Conservation (phyloP, 1,140 invertebrate genomes). For the Conopomorpha cramerella region DNA sequence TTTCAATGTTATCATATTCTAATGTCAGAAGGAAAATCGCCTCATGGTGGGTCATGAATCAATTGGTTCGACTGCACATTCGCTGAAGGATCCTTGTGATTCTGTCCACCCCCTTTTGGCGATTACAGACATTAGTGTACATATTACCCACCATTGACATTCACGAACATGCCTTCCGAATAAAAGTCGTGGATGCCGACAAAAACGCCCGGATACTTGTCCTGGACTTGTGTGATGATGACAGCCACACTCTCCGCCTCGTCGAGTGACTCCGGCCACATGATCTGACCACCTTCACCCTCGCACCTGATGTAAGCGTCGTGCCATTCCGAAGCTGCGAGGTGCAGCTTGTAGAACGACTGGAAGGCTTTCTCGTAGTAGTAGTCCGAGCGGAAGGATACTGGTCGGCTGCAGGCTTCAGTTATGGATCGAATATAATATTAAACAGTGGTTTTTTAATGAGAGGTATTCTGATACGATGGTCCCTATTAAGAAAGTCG, state of each 20-base stretch:
- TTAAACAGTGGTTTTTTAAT: not conserved
- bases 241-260: slow-evolving; percentile 28
- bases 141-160: slow-evolving; percentile 18
- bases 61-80: too few species aligned
- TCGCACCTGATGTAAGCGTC: slow-evolving; percentile 28
- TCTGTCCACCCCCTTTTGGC: too few species aligned
- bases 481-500: too few species aligned
- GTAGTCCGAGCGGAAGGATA: slow-evolving; percentile 25
- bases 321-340: slow-evolving; percentile 18
- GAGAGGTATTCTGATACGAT: too few species aligned
- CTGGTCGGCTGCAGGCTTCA: slow-evolving; percentile 20
- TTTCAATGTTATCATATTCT: too few species aligned
- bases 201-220: slow-evolving; percentile 18
- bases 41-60: too few species aligned
- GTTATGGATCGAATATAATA: slow-evolving; percentile 2
- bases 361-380: slow-evolving; percentile 26
- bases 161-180: slow-evolving; percentile 24
- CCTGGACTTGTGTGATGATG: slow-evolving; percentile 16
- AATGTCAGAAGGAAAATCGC: too few species aligned
- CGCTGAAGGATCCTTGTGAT: too few species aligned
- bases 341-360: slow-evolving; percentile 38
- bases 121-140: too few species aligned
- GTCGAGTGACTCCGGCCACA: slow-evolving; percentile 24
- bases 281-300: slow-evolving; percentile 26
- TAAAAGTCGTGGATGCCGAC: slow-evolving; percentile 30